These are phyloP conservation scores for Sebastes oblongus DNA, from an alignment of 2,797 vertebrate species.

Conservation along the genomic window DNA sequence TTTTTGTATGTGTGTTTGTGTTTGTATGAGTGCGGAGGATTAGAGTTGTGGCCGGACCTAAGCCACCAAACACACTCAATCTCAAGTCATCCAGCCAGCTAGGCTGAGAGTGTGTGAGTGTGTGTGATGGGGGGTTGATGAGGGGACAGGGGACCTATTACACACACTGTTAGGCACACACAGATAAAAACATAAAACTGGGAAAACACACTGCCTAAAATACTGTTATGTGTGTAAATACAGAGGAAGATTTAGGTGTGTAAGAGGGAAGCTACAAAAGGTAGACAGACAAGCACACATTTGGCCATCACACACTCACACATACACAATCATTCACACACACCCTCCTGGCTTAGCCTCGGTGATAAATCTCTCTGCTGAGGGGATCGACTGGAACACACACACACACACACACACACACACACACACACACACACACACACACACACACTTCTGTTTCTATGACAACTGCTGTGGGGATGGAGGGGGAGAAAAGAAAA, in stretches of 20 bases:
- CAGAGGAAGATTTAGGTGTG: constrained; percentile 51
- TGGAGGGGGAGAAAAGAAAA: constrained; percentile 60
- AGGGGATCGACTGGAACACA: constrained; percentile 84
- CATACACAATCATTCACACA: neutral
- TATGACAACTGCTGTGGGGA: constrained; percentile 85
- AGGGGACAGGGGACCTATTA: constrained; percentile 74
- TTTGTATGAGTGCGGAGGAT: constrained; percentile 69
- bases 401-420: neutral
- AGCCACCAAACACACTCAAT: constrained; percentile 72
- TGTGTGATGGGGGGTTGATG: constrained; percentile 64
- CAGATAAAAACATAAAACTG: constrained; percentile 68
- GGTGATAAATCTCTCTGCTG: constrained; percentile 88
- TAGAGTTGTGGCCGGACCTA: constrained; percentile 62
- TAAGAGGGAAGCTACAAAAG: constrained; percentile 35
- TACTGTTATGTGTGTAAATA: constrained; percentile 60
- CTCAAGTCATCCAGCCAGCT: constrained; percentile 68
- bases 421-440: constrained; percentile 3
- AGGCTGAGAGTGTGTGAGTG: constrained; percentile 39
- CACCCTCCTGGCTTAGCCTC: constrained; percentile 65
- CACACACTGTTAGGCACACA: constrained; percentile 71
- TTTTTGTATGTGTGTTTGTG: constrained; percentile 49
- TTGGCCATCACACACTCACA: constrained; percentile 13
- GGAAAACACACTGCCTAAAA: constrained; percentile 53
- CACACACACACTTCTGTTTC: constrained; percentile 80
- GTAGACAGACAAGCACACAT: constrained; percentile 28